Base-by-base conservation (phyloP, 2,888 invertebrate genomes). In the Melinaea menophilus region DNA sequence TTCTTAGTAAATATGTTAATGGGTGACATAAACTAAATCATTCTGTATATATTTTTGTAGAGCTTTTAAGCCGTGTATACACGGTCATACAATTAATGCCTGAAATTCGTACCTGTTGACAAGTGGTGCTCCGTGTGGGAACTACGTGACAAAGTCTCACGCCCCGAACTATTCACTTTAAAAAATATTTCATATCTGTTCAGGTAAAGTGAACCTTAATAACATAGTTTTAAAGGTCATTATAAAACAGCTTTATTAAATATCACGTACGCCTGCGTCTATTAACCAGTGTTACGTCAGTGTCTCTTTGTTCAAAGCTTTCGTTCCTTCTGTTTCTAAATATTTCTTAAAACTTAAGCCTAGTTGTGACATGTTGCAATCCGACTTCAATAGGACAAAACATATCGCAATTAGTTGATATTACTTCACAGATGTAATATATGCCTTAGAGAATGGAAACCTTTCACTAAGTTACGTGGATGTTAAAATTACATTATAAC, bases 31-130 rank as follows among this genome's bases (percentile, higher is more conserved):
- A 9, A 41, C 3, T 9, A 41, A 41, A 41, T 9, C 37, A 37
- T 37, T 5, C 4, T 37, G 37, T 37, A 37, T 37, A 37, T 41
- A 9, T 41, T 41, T 9, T 41, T 9, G 9, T 41, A 11, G 41
- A 41, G 41, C 41, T 41, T 41, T 41, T 41, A 41, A 41, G 11
- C 7, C 41, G 11, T 22, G 22, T 22, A 73, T 71, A 73, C 71
- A 69, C 71, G 68, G 72, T 68, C 74, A 71, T 75, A 71, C 75
- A 76, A 80, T 78, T 77, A 77, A 71, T 71, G 73, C 73, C 65
- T 73, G 73, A 74, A 74, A 74, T 72, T 74, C 72, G 63, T 66
- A 59, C 71, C 74, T 77, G 80, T 79, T 78, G 77, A 78, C 78
- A 79, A 75, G 74, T 70, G 72, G 68, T 58, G 62, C 68, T 66